Evolutionary conservation across 2,888 invertebrate genomes (phyloP).

Genomic region (Halictus ligatus): DNA sequence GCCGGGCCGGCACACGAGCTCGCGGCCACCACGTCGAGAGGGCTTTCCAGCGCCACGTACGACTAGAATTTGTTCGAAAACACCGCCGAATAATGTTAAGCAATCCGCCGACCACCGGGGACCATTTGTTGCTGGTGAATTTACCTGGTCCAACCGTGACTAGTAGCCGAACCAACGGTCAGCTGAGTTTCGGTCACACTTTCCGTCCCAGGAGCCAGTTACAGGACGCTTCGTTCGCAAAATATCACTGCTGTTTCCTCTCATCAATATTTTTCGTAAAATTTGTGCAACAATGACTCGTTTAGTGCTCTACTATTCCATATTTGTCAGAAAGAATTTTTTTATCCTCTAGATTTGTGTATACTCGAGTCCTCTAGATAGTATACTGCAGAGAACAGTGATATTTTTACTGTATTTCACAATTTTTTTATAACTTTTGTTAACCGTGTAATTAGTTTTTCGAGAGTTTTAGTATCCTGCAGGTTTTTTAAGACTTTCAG

Average conservation of each 20-base stretch:
- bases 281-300: not conserved
- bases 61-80: slow-evolving; percentile 2
- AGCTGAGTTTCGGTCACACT: not conserved
- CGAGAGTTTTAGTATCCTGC: too few relatives aligned
- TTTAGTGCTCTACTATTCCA: not conserved
- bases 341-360: too few relatives aligned
- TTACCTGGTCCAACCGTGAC: not conserved
- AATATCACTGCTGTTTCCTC: not conserved
- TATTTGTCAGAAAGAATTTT: not conserved
- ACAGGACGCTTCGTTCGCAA: not conserved
- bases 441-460: too few relatives aligned
- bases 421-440: too few relatives aligned
- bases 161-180: not conserved
- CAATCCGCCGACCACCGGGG: not conserved
- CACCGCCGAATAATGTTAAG: not conserved
- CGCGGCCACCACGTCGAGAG: not conserved
- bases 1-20: not conserved
- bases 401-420: too few relatives aligned
- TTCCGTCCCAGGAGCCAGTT: not conserved
- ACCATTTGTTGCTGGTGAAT: not conserved
- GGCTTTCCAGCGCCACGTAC: not conserved
- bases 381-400: too few relatives aligned
- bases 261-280: not conserved
- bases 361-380: too few relatives aligned
- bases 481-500: too few relatives aligned